Evolutionary conservation across 1,140 invertebrate genomes (phyloP).

Genomic region (Lepidurus packardi): DNA sequence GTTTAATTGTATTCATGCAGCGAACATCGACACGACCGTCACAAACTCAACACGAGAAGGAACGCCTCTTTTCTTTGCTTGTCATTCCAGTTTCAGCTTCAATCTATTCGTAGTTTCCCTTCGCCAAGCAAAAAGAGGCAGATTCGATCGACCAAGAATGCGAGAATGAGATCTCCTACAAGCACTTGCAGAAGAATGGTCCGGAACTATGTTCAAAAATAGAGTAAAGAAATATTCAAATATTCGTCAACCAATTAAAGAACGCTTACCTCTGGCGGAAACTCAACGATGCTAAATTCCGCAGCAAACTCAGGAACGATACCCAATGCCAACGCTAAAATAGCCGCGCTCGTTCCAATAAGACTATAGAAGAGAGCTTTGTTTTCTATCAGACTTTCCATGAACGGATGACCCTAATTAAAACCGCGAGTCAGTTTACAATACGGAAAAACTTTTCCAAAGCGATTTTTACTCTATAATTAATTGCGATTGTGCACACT

Average conservation of each 20-base stretch:
- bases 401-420: constrained; percentile 89
- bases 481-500: constrained; percentile 96
- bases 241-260: background rate
- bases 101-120: constrained; percentile 50
- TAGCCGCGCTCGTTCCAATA: constrained; percentile 60
- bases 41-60: background rate
- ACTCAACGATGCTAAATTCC: constrained; percentile 84
- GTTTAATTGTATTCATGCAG: background rate
- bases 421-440: constrained; percentile 27
- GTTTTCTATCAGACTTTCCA: constrained; percentile 92
- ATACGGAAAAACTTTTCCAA: background rate
- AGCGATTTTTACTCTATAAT: constrained; percentile 79
- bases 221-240: constrained; percentile 32
- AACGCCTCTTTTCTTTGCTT: background rate
- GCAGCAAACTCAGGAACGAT: constrained; percentile 67
- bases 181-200: constrained; percentile 69
- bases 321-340: constrained; percentile 70
- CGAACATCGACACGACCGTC: background rate
- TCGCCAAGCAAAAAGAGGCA: constrained; percentile 86
- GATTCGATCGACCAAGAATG: constrained; percentile 73
- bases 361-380: constrained; percentile 86
- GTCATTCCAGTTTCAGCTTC: background rate
- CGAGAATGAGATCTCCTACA: constrained; percentile 71
- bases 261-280: constrained; percentile 69
- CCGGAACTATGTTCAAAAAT: constrained; percentile 70